A percentile compares a stretch with the other conserved stretches of the same genome.
phyloP scores from a whole-genome alignment of 2,113 vertebrate species.

The Hypocryptadius cinnamomeus region DNA sequence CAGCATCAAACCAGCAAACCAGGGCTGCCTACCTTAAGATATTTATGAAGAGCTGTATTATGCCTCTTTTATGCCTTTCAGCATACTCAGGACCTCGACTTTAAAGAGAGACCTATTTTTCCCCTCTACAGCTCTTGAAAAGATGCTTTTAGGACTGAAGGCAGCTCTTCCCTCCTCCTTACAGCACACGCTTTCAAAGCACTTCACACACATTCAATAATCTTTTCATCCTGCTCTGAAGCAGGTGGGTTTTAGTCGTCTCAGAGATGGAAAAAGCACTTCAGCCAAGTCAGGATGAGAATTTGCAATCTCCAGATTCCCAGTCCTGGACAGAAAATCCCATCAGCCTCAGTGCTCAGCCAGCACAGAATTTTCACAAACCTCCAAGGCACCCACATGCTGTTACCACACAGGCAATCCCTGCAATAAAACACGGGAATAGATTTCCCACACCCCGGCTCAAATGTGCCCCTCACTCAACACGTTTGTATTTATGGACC shows the following conservation, averaged over 20 bases:
- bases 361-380: not conserved
- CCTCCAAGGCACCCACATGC: not conserved
- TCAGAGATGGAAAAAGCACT: constrained; percentile 25
- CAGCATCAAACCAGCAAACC: not conserved
- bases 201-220: constrained; percentile 42
- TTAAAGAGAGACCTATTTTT: constrained; percentile 18
- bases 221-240: constrained; percentile 28
- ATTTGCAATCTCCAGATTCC: not conserved
- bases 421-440: rapidly evolving
- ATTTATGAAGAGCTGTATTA: not conserved
- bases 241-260: not conserved
- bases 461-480: rapidly evolving
- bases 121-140: constrained; percentile 5
- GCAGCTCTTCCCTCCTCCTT: constrained; percentile 2
- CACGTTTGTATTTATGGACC: not conserved
- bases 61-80: constrained; percentile 18
- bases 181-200: not conserved
- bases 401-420: not conserved
- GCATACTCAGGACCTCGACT: not conserved
- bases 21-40: not conserved
- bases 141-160: not conserved
- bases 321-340: not conserved
- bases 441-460: not conserved
- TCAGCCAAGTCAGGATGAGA: not conserved
- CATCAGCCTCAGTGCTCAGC: not conserved